Evolutionary conservation across 1,140 invertebrate species (phyloP).

Genomic region (Zaprionus africanus): DNA sequence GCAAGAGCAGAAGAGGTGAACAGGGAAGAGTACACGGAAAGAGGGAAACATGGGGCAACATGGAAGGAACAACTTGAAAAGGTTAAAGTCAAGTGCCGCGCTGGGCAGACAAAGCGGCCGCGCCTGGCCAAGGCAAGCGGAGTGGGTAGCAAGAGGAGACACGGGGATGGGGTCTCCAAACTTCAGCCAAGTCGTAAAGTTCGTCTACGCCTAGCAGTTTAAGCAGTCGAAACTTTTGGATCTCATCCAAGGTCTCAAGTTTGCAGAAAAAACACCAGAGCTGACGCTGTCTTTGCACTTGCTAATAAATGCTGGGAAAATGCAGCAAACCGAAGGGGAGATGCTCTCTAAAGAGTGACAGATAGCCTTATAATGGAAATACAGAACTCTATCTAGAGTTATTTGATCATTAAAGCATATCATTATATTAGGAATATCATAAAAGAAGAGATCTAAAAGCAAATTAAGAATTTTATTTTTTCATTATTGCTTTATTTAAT

Average conservation of each 20-base stretch:
- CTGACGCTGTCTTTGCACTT: constrained; percentile 16
- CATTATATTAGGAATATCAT: too few relatives aligned
- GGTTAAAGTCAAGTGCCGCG: constrained; percentile 53
- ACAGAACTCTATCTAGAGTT: not conserved
- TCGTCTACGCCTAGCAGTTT: constrained; percentile 47
- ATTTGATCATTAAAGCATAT: too few relatives aligned
- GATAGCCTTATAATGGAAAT: not conserved
- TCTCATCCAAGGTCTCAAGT: constrained; percentile 28
- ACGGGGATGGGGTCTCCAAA: constrained; percentile 21
- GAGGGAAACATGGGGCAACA: not conserved
- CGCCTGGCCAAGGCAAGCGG: not conserved
- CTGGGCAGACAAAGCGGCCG: constrained; percentile 35
- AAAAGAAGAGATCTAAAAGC: too few relatives aligned
- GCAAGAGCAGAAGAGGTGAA: too few relatives aligned
- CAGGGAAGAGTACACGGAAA: not conserved
- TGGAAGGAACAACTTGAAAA: constrained; percentile 38
- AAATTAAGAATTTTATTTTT: too few relatives aligned
- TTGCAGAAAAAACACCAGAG: constrained; percentile 21
- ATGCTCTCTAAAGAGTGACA: not conserved
- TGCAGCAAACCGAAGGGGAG: not conserved
- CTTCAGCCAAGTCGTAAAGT: constrained; percentile 62
- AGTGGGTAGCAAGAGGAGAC: too few relatives aligned
- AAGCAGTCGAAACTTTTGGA: constrained; percentile 53
- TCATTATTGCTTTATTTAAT: too few relatives aligned
- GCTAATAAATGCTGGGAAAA: constrained; percentile 2